Evolutionary conservation across 2,113 vertebrate genomes (phyloP), one percentile per base, ranked within the genome.

Genomic region (Peromyscus maniculatus): DNA sequence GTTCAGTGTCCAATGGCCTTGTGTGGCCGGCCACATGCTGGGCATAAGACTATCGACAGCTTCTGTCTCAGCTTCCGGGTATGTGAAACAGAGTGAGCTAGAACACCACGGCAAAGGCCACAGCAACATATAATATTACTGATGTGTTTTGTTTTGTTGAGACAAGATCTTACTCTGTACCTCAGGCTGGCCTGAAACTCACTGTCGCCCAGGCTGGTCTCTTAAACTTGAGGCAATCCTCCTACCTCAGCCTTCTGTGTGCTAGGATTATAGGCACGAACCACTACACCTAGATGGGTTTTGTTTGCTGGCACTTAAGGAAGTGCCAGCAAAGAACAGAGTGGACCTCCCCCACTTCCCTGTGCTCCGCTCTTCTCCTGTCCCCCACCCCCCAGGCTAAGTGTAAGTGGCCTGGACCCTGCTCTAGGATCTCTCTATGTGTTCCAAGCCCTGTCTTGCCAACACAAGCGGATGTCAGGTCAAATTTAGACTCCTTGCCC

Each of bases 21-120:
- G n/a, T 57, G 91, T 79, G 5, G 26, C 12, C 21, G 5, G 26
- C 12, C 21, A 3, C 43, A 21, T 7, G 15, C 69, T 12, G 52
- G 31, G 7, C 17, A n/a, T 59, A 11, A 13, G 4, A 13, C 31
- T 0, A 0, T 8, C 13, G 36, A n/a, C 28, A 7, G 24, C 21
- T 5, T 8, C 33, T 72, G 9, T 49, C 39, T 67, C 39, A 67
- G 43, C 43, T 67, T 67, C 64, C 43, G 49, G 1, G 3, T 67
- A 49, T 69, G 64, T 67, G 49, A 87, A 49, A 36, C 10, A 3
- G 9, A 62, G 16, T 49, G 9, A 64, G 49, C 7, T 28, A 1
- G 2, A 71, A 31, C 8, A 52, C 6, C 8, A 52, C 5, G 10
- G 46, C 36, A 74, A 52, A 87, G 36, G 4, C 69, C 28, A 55